Conservation (phyloP, 2,888 invertebrate genomes). For the Cheilosia scutellata region DNA sequence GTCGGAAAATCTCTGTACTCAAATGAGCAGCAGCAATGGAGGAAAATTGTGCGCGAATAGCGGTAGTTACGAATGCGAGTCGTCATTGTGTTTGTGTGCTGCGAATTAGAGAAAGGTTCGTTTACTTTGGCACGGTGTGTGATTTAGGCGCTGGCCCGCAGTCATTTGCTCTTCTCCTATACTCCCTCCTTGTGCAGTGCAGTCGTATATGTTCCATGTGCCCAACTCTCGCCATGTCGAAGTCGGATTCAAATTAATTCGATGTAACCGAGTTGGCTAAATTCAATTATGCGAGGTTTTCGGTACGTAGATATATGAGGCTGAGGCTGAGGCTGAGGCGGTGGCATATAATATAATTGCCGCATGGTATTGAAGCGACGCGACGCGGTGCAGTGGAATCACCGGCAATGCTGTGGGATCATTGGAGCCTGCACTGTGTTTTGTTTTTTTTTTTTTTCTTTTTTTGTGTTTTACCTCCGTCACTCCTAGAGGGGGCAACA, state of each 20-base stretch:
- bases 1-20: conserved; percentile 41
- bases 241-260: conserved; percentile 71
- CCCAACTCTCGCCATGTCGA: conserved; percentile 36
- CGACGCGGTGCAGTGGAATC: neutral
- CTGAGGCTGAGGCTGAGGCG: neutral
- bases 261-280: conserved; percentile 71
- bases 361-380: neutral
- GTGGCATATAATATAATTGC: conserved; percentile 9
- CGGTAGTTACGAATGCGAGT: conserved; percentile 53
- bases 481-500: conserved; percentile 18
- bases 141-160: conserved; percentile 67
- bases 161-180: conserved; percentile 14
- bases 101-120: conserved; percentile 74
- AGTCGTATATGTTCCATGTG: conserved; percentile 2
- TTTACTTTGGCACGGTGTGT: conserved; percentile 67
- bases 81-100: conserved; percentile 47
- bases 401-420: conserved; percentile 37
- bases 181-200: neutral
- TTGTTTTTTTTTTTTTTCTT: conserved; percentile 24
- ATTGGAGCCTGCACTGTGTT: conserved; percentile 46
- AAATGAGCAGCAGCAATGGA: conserved; percentile 49
- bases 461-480: conserved; percentile 27
- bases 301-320: neutral
- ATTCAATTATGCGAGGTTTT: conserved; percentile 71
- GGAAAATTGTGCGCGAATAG: conserved; percentile 63